phyloP scores from a whole-genome alignment of 37 sponge, comb jelly and placozoan species.

The Mnemiopsis leidyi region DNA sequence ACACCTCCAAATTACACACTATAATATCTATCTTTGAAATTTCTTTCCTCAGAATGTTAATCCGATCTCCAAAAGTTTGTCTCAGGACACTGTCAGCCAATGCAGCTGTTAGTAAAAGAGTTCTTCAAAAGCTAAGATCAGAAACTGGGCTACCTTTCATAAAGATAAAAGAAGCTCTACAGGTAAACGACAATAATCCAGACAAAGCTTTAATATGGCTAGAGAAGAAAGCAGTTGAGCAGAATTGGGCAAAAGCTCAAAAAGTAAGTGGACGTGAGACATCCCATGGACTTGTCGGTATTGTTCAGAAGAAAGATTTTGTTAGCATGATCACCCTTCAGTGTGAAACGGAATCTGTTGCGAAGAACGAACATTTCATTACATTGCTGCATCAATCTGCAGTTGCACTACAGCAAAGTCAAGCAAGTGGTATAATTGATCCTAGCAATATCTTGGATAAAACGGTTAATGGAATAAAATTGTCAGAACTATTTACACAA shows the following conservation, averaged over 20 bases:
- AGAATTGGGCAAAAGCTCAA: constrained; percentile 34
- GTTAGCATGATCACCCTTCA: neutral
- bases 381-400: neutral
- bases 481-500: neutral
- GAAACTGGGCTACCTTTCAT: constrained; percentile 36
- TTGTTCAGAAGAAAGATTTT: neutral
- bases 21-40: too few species aligned
- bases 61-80: neutral
- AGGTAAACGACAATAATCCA: neutral
- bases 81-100: neutral
- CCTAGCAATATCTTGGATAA: neutral
- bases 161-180: constrained; percentile 43
- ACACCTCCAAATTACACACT: too few species aligned
- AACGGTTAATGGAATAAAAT: neutral
- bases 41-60: neutral
- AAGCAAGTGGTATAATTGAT: neutral
- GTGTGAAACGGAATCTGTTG: constrained; percentile 37
- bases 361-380: neutral
- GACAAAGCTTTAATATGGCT: neutral
- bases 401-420: neutral
- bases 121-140: neutral
- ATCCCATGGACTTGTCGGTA: neutral
- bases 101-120: neutral
- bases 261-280: neutral
- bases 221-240: neutral